These are phyloP conservation scores for Leuctra nigra DNA, from an alignment of 2,888 invertebrate species.

Conservation along the genomic window DNA sequence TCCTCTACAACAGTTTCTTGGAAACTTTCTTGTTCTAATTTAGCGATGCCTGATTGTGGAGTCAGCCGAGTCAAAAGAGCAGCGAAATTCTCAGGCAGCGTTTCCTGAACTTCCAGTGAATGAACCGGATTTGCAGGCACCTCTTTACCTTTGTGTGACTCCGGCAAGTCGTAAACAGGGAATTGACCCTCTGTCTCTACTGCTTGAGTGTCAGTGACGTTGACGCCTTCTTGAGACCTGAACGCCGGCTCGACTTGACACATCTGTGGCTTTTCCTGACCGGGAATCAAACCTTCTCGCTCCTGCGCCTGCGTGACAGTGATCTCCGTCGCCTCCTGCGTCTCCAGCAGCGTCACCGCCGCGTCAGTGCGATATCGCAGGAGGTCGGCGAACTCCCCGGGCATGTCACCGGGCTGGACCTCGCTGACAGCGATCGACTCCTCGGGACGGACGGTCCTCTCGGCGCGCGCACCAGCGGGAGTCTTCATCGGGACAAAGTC, in stretches of 20 bases:
- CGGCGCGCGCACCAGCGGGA: conserved; percentile 49
- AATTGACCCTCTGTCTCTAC: conserved; percentile 60
- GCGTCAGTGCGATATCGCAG: conserved; percentile 50
- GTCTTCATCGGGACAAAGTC: conserved; percentile 46
- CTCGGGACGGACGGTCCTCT: conserved; percentile 49
- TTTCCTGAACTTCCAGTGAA: conserved; percentile 46
- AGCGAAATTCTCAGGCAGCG: conserved; percentile 41
- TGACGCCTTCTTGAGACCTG: conserved; percentile 54
- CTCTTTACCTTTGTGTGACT: conserved; percentile 46
- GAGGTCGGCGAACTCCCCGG: conserved; percentile 46
- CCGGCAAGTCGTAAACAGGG: conserved; percentile 45
- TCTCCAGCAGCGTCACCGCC: conserved; percentile 47
- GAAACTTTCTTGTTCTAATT: conserved; percentile 40
- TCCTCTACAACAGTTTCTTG: conserved; percentile 48
- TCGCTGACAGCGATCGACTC: conserved; percentile 56
- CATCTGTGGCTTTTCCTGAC: conserved; percentile 37
- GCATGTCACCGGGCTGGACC: conserved; percentile 49
- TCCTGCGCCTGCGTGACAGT: conserved; percentile 56
- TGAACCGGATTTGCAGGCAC: conserved; percentile 46
- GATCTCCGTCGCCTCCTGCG: conserved; percentile 57
- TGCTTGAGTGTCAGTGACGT: conserved; percentile 53
- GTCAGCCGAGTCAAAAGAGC: conserved; percentile 41
- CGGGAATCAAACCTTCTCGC: conserved; percentile 48
- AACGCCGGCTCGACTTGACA: conserved; percentile 43
- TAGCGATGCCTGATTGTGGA: conserved; percentile 42